A percentile compares a stretch with the other conserved stretches of the same genome.
phyloP scores from a whole-genome alignment of 1,140 invertebrate species.

The Littorina saxatilis region DNA sequence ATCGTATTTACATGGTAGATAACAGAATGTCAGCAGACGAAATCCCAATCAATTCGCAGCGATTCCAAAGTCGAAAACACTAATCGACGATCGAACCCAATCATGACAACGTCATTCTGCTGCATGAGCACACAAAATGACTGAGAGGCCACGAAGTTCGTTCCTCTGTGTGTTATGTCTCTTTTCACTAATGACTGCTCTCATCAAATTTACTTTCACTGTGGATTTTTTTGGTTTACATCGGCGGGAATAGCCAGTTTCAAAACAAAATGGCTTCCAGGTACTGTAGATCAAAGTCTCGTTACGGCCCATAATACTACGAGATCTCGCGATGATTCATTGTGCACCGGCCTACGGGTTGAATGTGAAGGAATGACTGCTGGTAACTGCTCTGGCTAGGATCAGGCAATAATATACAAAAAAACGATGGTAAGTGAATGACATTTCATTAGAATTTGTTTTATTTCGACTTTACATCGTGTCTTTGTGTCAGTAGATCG shows the following conservation, averaged over 20 bases:
- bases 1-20: constrained; percentile 7
- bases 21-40: background rate
- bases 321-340: constrained; percentile 37
- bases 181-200: background rate
- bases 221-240: background rate
- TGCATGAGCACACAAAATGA: background rate
- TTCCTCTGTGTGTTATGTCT: background rate
- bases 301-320: constrained; percentile 36
- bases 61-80: constrained; percentile 10
- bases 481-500: too few species aligned
- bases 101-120: constrained; percentile 14
- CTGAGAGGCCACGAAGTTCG: too few species aligned
- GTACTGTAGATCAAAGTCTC: constrained; percentile 19
- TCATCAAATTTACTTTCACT: background rate
- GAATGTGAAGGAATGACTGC: constrained; percentile 4
- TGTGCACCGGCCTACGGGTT: background rate
- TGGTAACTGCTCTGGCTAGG: too few species aligned
- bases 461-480: too few species aligned
- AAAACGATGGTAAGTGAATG: too few species aligned
- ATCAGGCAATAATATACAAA: too few species aligned
- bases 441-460: too few species aligned
- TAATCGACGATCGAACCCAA: constrained; percentile 21
- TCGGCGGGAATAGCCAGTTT: constrained; percentile 16
- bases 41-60: background rate
- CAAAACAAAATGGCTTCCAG: constrained; percentile 33